A percentile compares a stretch with the other conserved stretches of the same genome.
These are phyloP conservation scores for Pachyuromys duprasi DNA, from an alignment of 2,797 vertebrate genomes.

Conservation along the genomic window DNA sequence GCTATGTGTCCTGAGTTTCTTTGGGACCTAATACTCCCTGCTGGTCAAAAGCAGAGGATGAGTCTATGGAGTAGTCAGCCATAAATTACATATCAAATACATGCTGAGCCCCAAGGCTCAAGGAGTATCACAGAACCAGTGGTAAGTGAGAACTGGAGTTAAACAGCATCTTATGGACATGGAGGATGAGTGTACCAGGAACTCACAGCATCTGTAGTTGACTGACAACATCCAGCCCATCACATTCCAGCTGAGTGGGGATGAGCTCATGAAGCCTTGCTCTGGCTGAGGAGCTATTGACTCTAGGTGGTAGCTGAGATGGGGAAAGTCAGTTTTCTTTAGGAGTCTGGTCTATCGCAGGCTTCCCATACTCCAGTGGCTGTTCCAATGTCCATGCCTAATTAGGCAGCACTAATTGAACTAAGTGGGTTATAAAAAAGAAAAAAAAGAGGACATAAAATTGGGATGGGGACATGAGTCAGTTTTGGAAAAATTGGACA, in stretches of 20 bases:
- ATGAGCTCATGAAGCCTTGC: neutral
- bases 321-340: neutral
- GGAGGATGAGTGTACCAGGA: neutral
- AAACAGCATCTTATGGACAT: neutral
- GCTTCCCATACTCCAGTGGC: neutral
- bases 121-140: neutral
- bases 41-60: neutral
- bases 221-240: neutral
- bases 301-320: neutral
- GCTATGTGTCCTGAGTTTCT: neutral
- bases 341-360: neutral
- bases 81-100: neutral
- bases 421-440: neutral
- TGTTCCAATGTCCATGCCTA: too few relatives aligned
- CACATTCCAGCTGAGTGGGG: neutral
- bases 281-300: neutral
- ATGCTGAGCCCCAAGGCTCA: too few relatives aligned
- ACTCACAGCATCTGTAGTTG: neutral
- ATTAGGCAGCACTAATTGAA: neutral
- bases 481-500: neutral
- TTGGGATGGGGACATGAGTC: neutral
- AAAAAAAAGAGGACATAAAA: too few relatives aligned
- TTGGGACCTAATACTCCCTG: neutral
- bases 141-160: neutral
- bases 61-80: neutral